phyloP scores from a whole-genome alignment of 35 echinoderm and acorn worm genomes.

The Chiridota heheva region DNA sequence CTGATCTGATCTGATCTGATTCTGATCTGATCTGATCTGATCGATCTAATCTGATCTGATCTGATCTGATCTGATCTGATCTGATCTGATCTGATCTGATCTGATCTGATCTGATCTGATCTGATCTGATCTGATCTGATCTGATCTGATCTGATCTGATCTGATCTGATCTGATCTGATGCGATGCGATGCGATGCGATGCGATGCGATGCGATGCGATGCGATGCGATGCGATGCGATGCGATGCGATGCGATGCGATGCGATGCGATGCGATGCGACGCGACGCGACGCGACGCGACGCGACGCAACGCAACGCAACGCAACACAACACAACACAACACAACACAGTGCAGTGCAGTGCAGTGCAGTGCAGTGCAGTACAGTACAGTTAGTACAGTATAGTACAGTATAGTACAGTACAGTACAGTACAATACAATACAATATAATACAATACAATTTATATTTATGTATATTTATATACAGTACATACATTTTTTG shows the following conservation, averaged over 20 bases:
- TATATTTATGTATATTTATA: no score
- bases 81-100: constrained; percentile 8
- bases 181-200: not conserved
- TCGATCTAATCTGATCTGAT: not conserved
- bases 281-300: no score
- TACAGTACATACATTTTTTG: no score
- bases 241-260: no score
- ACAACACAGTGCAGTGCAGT: constrained; percentile 7
- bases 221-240: no score
- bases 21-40: not conserved
- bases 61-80: constrained; percentile 5
- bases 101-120: constrained; percentile 29
- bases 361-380: constrained; percentile 4
- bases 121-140: constrained; percentile 22
- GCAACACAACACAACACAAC: no score
- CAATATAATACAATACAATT: no score
- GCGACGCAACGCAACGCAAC: no score
- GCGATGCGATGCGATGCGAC: no score
- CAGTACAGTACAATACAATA: constrained; percentile 6
- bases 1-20: no score
- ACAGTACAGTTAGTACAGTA: constrained; percentile 29
- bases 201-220: no score
- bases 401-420: constrained; percentile 32
- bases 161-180: constrained; percentile 23
- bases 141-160: constrained; percentile 26